Conservation (phyloP, 2,113 vertebrate species). For the Myotis yumanensis region DNA sequence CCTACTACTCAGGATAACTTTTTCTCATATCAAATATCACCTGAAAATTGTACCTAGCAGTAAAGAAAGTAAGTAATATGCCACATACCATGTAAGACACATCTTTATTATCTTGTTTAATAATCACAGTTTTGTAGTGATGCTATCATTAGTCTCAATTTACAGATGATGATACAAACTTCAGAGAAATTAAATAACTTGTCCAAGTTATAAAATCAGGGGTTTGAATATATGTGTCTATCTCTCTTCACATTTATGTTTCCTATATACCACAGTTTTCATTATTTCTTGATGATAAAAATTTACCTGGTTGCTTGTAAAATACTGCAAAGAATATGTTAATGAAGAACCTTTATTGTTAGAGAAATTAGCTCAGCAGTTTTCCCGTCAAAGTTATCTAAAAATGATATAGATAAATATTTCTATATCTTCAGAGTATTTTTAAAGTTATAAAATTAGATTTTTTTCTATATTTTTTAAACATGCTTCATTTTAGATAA, state of each 20-base stretch:
- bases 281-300: slow-evolving; percentile 9
- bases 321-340: slow-evolving; percentile 2
- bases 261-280: neutral
- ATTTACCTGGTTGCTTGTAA: slow-evolving; percentile 9
- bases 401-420: slow-evolving; percentile 44
- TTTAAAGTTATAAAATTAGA: slow-evolving; percentile 55
- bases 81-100: neutral
- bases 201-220: neutral
- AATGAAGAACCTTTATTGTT: slow-evolving; percentile 54
- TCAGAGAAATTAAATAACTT: neutral
- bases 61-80: neutral
- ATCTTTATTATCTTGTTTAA: neutral
- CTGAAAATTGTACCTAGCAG: neutral
- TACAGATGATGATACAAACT: neutral
- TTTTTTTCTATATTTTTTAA: slow-evolving; percentile 44
- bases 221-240: neutral
- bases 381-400: slow-evolving; percentile 49
- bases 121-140: neutral
- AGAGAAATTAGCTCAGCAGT: slow-evolving; percentile 53
- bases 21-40: neutral
- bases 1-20: neutral
- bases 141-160: neutral
- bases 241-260: neutral
- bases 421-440: neutral
- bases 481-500: slow-evolving; percentile 39